A percentile compares a stretch with the other conserved stretches of the same genome.
phyloP scores from a whole-genome alignment of 2,888 invertebrate species.

The Drosophila melanosoma region DNA sequence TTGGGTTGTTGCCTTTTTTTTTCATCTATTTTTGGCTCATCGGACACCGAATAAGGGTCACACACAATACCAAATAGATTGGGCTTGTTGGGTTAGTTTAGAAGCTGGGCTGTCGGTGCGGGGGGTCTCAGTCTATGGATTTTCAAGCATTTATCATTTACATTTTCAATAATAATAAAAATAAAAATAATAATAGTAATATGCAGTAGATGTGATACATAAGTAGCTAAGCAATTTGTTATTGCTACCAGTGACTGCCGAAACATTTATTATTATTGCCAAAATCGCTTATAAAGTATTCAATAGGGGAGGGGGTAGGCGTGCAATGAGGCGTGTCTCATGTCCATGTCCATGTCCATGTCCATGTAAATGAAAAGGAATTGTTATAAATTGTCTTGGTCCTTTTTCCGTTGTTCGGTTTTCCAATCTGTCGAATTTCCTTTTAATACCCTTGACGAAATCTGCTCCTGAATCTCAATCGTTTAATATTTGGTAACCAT shows the following conservation, averaged over 20 bases:
- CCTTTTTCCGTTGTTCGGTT: constrained; percentile 39
- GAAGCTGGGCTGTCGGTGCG: no score
- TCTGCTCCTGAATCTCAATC: neutral
- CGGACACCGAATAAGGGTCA: constrained; percentile 55
- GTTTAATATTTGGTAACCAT: neutral
- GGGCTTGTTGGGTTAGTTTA: constrained; percentile 16
- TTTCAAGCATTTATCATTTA: constrained; percentile 66
- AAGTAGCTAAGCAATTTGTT: constrained; percentile 54
- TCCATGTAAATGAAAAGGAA: constrained; percentile 68
- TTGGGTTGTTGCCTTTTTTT: constrained; percentile 1
- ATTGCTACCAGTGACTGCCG: constrained; percentile 39
- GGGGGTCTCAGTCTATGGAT: neutral
- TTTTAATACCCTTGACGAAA: constrained; percentile 3
- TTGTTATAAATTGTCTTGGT: constrained; percentile 72
- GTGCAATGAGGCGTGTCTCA: constrained; percentile 6
- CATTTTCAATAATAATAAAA: constrained; percentile 63
- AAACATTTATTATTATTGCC: constrained; percentile 67
- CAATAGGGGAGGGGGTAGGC: constrained; percentile 62
- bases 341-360: constrained; percentile 20
- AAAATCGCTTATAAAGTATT: constrained; percentile 70
- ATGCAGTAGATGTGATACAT: constrained; percentile 39
- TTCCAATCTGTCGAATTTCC: constrained; percentile 4
- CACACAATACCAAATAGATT: constrained; percentile 25
- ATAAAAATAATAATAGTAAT: constrained; percentile 32
- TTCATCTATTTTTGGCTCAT: constrained; percentile 38